Evolutionary conservation across 1,140 invertebrate species (phyloP).

Genomic region (Vollenhovia emeryi): DNA sequence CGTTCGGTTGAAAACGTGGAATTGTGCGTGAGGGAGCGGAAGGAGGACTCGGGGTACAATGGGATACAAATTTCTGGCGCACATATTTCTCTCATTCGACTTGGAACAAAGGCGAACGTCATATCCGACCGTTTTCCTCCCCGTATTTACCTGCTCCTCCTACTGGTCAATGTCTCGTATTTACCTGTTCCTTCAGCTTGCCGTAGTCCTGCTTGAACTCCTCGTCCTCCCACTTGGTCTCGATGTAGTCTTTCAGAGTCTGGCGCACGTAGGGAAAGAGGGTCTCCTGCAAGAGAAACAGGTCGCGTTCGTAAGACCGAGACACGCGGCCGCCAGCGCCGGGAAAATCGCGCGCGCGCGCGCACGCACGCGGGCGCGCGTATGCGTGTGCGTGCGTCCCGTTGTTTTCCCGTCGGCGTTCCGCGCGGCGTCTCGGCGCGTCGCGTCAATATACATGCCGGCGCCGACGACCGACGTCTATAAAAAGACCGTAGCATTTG

Average conservation of each 20-base stretch:
- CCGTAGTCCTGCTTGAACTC: constrained; percentile 89
- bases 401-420: constrained; percentile 22
- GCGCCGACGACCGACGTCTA: constrained; percentile 39
- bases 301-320: neutral
- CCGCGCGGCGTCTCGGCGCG: constrained; percentile 46
- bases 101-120: neutral
- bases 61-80: neutral
- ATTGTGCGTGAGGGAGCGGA: neutral
- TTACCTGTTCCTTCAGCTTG: constrained; percentile 87
- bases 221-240: constrained; percentile 89
- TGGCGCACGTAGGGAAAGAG: constrained; percentile 93
- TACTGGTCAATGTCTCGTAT: constrained; percentile 76
- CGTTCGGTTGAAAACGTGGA: too few relatives aligned
- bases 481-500: constrained; percentile 27
- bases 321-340: neutral
- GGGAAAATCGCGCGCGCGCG: constrained; percentile 33
- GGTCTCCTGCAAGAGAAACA: constrained; percentile 87
- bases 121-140: neutral
- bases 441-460: constrained; percentile 34
- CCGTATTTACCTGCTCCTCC: constrained; percentile 84
- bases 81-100: neutral
- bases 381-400: too few relatives aligned
- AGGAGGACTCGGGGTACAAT: neutral
- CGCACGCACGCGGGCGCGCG: too few relatives aligned
- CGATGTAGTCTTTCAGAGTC: constrained; percentile 90